Conservation (phyloP, 2,888 invertebrate genomes). For the Mellilla xanthometata region DNA sequence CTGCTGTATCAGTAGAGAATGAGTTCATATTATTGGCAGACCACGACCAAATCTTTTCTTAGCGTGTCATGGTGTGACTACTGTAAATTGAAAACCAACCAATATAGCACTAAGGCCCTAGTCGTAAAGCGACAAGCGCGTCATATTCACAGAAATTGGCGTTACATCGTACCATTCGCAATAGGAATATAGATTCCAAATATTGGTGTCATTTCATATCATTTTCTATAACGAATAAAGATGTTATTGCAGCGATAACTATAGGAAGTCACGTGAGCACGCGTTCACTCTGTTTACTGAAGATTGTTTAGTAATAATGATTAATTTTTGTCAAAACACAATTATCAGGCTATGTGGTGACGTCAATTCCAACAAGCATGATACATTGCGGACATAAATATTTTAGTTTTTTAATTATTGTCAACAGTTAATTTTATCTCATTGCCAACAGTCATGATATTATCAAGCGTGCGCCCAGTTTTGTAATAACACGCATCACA, state of each 20-base stretch:
- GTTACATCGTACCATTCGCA: slow-evolving; percentile 7
- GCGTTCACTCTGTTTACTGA: slow-evolving; percentile 27
- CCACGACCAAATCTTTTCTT: neutral
- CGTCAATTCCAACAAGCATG: neutral
- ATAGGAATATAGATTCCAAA: slow-evolving; percentile 19
- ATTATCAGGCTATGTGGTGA: slow-evolving; percentile 2
- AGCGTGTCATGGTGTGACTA: slow-evolving; percentile 6
- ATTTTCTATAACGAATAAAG: slow-evolving; percentile 31
- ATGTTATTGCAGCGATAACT: slow-evolving; percentile 33
- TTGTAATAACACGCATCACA: too few relatives aligned
- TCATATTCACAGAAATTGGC: slow-evolving; percentile 11
- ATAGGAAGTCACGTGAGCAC: slow-evolving; percentile 40
- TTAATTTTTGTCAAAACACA: slow-evolving; percentile 21
- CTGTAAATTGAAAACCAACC: slow-evolving; percentile 1
- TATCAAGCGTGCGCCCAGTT: too few relatives aligned
- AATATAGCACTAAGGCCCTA: neutral
- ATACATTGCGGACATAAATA: neutral
- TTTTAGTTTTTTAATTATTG: too few relatives aligned
- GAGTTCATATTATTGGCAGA: too few relatives aligned
- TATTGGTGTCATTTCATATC: slow-evolving; percentile 26
- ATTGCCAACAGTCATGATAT: too few relatives aligned
- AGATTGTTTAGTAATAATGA: neutral
- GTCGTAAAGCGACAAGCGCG: slow-evolving; percentile 14
- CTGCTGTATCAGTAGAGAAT: too few relatives aligned
- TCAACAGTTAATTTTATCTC: too few relatives aligned